Conservation (phyloP, 2,888 invertebrate genomes). For the Ormyrus labotus region DNA sequence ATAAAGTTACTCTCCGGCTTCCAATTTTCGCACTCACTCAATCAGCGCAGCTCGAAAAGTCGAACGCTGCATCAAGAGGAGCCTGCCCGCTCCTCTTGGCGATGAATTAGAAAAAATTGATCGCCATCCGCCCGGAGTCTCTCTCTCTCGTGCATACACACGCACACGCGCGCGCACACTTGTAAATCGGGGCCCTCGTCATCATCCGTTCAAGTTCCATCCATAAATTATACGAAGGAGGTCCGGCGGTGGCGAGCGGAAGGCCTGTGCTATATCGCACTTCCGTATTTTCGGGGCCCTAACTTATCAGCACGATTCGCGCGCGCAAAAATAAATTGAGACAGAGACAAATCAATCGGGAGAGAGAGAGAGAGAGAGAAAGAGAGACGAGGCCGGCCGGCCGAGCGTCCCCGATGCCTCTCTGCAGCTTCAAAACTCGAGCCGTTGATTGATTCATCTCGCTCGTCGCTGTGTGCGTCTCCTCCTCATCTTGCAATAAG, state of each 20-base stretch:
- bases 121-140: background rate
- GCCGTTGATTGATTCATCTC: conserved; percentile 53
- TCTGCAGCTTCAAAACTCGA: conserved; percentile 9
- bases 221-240: conserved; percentile 45
- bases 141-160: background rate
- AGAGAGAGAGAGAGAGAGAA: conserved; percentile 8
- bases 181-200: conserved; percentile 18
- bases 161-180: background rate
- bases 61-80: background rate
- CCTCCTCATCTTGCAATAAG: conserved; percentile 57
- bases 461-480: background rate
- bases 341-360: conserved; percentile 53
- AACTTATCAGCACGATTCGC: background rate
- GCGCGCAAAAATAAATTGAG: conserved; percentile 45
- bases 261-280: conserved; percentile 16
- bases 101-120: background rate
- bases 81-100: background rate
- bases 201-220: conserved; percentile 48
- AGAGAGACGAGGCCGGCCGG: conserved; percentile 1
- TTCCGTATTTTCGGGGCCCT: conserved; percentile 42
- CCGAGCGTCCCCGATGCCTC: background rate
- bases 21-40: too few relatives aligned
- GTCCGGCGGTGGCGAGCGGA: conserved; percentile 20
- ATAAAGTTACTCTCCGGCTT: background rate
- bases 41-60: background rate